Base-by-base conservation (phyloP, 1,140 invertebrate genomes). In the Lasaia peninsularis region DNA sequence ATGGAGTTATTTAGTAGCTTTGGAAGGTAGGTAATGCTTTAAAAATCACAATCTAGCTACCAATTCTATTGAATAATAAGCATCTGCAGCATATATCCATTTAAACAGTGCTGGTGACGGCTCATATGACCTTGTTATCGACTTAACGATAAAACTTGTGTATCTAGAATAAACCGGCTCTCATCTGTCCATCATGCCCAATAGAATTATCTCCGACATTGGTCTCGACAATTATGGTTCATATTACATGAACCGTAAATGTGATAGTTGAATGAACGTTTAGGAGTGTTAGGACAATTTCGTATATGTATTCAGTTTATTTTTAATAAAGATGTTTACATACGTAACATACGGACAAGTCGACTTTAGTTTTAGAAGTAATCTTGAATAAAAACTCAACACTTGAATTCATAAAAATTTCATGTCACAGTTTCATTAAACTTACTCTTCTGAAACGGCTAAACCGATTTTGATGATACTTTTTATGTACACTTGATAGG, bases 101-200 rank as follows among this genome's bases (percentile, higher is more conserved):
- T 53, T 35, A 35, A 53, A 56, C 37, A 18, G 5, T 28, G 35
- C 21, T 35, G 12, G 35, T 12, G 21, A 32, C 53, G 31, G 44
- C 28, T 28, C 35, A 10, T 21, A 31, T 32, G 53, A 56, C 53
- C 53, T 56, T 56, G 53, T 56, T 56, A 44, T 56, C 53, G 53
- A 31, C 21, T 56, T 56, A 56, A 28, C 35, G 53, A 24, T 40
- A 53, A 34, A 53, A 16, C 40, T 44, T 44, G 40, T 44, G 40
- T 44, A 55, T 55, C 53, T 55, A 40, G 53, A 54, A 55, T 55
- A 55, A 44, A 55, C 53, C 35, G 53, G 34, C 52, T 56, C 24
- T 16, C 57, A 37, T 55, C 51, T 14, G 20, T 20, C 40, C 56
- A 32, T 49, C 11, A 51, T 32, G 21, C 49, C 12, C 24, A 55